Evolutionary conservation across 2,113 vertebrate genomes (phyloP).

Genomic region (Osmerus mordax): DNA sequence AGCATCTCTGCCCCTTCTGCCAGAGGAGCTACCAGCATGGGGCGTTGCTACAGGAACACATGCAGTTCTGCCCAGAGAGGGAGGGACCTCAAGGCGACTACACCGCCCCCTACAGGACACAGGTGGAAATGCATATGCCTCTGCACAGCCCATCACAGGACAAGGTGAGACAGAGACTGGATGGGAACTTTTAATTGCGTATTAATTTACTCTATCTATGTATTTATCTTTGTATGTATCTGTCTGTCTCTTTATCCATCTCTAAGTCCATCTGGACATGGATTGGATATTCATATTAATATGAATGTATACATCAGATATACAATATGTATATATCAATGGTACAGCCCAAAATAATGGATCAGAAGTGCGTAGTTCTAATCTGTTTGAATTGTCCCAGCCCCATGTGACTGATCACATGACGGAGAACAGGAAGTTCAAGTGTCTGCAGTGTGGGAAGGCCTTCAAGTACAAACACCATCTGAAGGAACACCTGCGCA

Average conservation of each 20-base stretch:
- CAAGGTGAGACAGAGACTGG: constrained; percentile 53
- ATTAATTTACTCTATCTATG: neutral
- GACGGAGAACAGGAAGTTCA: constrained; percentile 76
- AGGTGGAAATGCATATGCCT: constrained; percentile 72
- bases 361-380: no score
- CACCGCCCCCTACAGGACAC: constrained; percentile 65
- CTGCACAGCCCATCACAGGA: constrained; percentile 67
- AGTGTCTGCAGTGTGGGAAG: constrained; percentile 80
- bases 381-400: constrained; percentile 17
- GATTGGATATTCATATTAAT: no score
- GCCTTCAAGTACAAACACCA: constrained; percentile 85
- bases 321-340: no score
- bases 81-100: constrained; percentile 71
- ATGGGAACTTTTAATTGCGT: neutral
- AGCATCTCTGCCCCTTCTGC: constrained; percentile 74
- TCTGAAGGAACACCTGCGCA: constrained; percentile 81
- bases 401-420: constrained; percentile 51
- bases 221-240: neutral
- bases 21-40: constrained; percentile 63
- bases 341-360: no score
- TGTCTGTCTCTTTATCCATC: neutral
- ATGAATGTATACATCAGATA: no score
- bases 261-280: no score
- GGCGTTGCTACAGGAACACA: constrained; percentile 67
- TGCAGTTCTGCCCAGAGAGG: constrained; percentile 71